A percentile compares a stretch with the other conserved stretches of the same genome.
phyloP scores from a whole-genome alignment of 2,797 vertebrate species.

The Cossypha heuglini region DNA sequence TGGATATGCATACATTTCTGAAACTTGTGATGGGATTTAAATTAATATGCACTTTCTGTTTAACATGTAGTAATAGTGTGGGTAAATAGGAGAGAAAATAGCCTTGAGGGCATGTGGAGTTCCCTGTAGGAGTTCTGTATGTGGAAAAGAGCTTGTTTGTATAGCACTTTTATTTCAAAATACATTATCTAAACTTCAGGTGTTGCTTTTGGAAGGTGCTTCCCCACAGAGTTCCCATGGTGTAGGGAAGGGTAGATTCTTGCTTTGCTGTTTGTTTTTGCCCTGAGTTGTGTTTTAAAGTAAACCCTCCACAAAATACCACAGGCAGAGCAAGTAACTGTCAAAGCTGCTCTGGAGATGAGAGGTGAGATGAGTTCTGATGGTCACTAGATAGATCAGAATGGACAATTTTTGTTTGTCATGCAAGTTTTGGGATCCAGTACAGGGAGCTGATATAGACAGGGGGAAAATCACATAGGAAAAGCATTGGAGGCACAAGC shows the following conservation, averaged over 20 bases:
- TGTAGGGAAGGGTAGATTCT: background rate
- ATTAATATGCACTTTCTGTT: background rate
- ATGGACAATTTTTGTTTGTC: background rate
- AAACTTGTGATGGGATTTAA: background rate
- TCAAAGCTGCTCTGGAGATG: background rate
- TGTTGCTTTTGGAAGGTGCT: constrained; percentile 9
- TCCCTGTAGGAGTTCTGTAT: background rate
- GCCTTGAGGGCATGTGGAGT: background rate
- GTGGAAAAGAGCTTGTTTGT: background rate
- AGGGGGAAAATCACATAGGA: background rate
- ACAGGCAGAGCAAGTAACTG: background rate
- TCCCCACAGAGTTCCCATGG: background rate
- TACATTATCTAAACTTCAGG: background rate
- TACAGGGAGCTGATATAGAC: background rate
- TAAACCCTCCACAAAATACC: background rate
- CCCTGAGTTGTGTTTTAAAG: background rate
- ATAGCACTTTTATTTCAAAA: background rate
- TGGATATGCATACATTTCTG: constrained; percentile 12
- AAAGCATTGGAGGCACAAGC: background rate
- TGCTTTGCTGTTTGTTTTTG: background rate
- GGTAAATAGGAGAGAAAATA: background rate
- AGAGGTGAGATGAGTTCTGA: background rate
- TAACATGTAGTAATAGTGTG: background rate
- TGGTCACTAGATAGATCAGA: background rate
- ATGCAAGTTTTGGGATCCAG: background rate